Percentiles rank a stretch among this genome's conserved stretches.
Evolutionary conservation across 2,888 invertebrate species (phyloP).

Genomic region (Trachelus stipa): DNA sequence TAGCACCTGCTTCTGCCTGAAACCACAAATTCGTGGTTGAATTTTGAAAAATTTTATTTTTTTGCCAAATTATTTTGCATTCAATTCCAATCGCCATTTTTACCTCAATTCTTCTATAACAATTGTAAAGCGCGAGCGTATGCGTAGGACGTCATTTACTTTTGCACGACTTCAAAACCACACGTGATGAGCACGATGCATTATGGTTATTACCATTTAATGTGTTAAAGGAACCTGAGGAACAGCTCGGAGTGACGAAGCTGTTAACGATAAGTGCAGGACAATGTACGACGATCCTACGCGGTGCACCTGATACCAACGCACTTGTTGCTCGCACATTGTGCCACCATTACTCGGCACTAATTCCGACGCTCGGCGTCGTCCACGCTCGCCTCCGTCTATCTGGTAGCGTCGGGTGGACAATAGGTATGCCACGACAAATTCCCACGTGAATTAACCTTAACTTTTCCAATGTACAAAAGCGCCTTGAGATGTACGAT

Average conservation of each 20-base stretch:
- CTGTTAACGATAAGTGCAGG: conserved; percentile 46
- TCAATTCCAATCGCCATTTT: background rate
- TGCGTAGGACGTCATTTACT: background rate
- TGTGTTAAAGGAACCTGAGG: background rate
- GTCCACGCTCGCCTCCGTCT: background rate
- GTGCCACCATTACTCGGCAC: conserved; percentile 33
- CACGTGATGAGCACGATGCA: background rate
- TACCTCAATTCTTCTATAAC: background rate
- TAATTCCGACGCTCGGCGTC: background rate
- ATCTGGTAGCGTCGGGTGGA: background rate
- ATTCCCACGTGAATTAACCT: conserved; percentile 55
- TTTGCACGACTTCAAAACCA: background rate
- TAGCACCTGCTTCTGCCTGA: background rate
- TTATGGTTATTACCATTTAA: background rate
- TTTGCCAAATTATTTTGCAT: background rate
- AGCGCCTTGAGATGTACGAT: background rate
- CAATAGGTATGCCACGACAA: background rate
- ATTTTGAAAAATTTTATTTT: background rate
- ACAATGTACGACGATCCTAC: conserved; percentile 40
- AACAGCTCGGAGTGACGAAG: background rate
- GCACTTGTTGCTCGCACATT: conserved; percentile 31
- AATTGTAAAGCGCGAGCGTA: background rate
- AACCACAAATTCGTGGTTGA: background rate
- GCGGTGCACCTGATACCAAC: conserved; percentile 37
- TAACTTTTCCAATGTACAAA: background rate